Base-by-base conservation (phyloP, 2,113 vertebrate species). In the Theristicus caerulescens region DNA sequence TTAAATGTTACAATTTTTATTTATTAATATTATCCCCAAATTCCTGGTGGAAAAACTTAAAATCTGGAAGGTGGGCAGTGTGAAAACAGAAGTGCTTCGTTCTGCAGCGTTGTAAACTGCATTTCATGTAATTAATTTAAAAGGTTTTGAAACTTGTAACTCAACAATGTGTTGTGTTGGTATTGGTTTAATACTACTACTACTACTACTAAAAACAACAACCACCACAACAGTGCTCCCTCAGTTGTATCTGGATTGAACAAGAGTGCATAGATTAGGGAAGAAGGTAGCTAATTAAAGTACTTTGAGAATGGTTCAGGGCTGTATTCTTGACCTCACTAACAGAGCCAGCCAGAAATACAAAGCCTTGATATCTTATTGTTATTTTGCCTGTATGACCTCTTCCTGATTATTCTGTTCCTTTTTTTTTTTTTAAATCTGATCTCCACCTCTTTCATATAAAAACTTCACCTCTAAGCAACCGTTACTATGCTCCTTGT, bases 401-500 rank as follows among this genome's bases (percentile, higher is more conserved):
- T 34, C 36, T 88, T 61, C 54, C 21, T 47, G 4, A 8, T 8
- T 82, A 36, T 36, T 52, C 7, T 27, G 3, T n/a, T 31, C 12
- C 3, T 29, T 51, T 54, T 12, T 34, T 49, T 38, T 34, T 22
- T 70, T 42, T 14, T 34, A 7, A 32, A 81, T 5, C 3, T 61
- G 9, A 49, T 78, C 34, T 49, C 19, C 42, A 77, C 4, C 18
- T 71, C 21, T 54, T 78, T 49, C 31, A 4, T 22, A 49, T 20
- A 29, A 55, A 58, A 72, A 15, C 11, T 20, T 47, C 52, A 54
- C 13, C 19, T 66, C 38, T 47, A 44, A 49, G 26, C n/a, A 84
- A 11, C 7, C 1, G 0, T 26, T 40, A 11, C 46, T 54, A 3
- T 20, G 6, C 7, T 42, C 9, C 13, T 47, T 71, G 31, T 38